Percentiles rank a stretch among this genome's conserved stretches.
These are phyloP conservation scores for Myrmophylax atrothorax DNA, from an alignment of 2,113 vertebrate species.

Conservation along the genomic window DNA sequence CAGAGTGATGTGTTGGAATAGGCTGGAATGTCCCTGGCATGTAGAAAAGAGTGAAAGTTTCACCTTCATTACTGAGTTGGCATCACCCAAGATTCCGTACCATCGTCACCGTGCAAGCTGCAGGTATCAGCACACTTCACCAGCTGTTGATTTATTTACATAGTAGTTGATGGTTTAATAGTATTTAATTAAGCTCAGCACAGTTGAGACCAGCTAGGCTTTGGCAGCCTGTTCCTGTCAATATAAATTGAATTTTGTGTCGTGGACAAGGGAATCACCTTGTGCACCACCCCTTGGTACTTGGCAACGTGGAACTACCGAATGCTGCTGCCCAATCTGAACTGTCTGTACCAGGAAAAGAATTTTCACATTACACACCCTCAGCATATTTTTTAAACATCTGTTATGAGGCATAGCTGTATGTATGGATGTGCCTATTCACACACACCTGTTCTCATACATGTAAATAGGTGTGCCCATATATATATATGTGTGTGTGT, in stretches of 20 bases:
- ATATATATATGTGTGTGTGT: too few species aligned
- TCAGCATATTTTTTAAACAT: background rate
- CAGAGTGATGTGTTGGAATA: background rate
- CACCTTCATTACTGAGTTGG: background rate
- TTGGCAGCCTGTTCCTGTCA: background rate
- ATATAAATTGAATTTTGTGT: background rate
- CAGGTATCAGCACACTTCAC: background rate
- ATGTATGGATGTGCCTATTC: too few species aligned
- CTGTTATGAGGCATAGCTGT: background rate
- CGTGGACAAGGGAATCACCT: background rate
- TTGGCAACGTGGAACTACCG: background rate
- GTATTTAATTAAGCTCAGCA: background rate
- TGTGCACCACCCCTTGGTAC: background rate
- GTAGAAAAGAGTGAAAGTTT: background rate
- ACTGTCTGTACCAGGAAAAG: background rate
- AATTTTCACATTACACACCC: background rate
- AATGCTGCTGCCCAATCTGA: background rate
- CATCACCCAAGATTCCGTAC: background rate
- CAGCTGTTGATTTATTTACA: background rate
- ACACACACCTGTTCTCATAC: background rate
- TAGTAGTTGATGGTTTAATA: background rate
- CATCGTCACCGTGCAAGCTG: background rate
- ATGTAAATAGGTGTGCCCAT: accelerated
- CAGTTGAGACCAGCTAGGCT: background rate
- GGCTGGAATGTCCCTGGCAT: background rate